phyloP scores from a whole-genome alignment of 2,888 invertebrate genomes.

The Meganola albula region DNA sequence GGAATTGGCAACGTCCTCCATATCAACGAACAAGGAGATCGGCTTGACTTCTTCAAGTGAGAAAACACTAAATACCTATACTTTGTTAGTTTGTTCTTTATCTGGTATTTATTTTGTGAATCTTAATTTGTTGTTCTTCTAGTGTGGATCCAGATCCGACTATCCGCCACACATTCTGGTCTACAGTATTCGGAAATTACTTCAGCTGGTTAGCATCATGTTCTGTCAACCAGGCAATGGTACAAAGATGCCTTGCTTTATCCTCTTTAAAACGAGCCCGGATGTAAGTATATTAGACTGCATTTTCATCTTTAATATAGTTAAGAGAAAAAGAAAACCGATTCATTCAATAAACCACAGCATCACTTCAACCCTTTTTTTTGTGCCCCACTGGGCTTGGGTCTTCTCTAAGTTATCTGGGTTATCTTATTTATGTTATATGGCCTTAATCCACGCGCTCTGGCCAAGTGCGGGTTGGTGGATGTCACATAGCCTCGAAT shows the following conservation, averaged over 20 bases:
- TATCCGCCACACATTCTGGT: slow-evolving; percentile 89
- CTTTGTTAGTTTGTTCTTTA: neutral
- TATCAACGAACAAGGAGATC: slow-evolving; percentile 77
- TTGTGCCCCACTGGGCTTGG: too few species aligned
- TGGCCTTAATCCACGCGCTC: too few species aligned
- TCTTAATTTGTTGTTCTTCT: too few species aligned
- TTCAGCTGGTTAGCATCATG: slow-evolving; percentile 89
- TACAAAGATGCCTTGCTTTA: slow-evolving; percentile 88
- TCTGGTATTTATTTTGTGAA: too few species aligned
- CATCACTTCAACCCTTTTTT: too few species aligned
- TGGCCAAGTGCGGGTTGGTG: too few species aligned
- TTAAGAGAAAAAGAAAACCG: too few species aligned
- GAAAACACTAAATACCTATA: slow-evolving; percentile 17
- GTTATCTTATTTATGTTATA: too few species aligned
- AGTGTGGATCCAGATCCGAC: slow-evolving; percentile 87
- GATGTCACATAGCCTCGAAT: too few species aligned
- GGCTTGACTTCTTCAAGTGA: slow-evolving; percentile 86
- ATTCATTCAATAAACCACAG: too few species aligned
- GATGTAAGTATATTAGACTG: slow-evolving; percentile 72
- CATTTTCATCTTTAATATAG: too few species aligned
- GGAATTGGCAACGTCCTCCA: slow-evolving; percentile 79
- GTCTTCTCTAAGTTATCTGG: too few species aligned
- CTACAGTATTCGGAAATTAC: slow-evolving; percentile 85
- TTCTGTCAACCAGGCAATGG: slow-evolving; percentile 92
- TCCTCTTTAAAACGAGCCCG: slow-evolving; percentile 83